Conservation (phyloP, 1,140 invertebrate species). For the Drosophila sturtevanti region DNA sequence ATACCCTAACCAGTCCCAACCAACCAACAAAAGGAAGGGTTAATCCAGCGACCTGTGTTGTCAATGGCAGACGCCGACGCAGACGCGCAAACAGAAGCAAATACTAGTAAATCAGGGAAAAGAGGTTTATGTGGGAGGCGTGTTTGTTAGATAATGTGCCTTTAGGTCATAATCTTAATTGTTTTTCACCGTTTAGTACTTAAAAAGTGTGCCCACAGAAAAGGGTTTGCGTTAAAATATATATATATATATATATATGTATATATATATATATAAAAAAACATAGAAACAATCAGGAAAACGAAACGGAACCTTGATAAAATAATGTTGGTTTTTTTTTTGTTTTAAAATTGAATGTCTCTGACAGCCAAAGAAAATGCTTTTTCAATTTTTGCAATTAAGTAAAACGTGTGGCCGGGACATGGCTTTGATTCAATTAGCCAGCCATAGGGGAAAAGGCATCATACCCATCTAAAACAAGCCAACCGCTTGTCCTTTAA, state of each 20-base stretch:
- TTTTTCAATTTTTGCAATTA: slow-evolving; percentile 75
- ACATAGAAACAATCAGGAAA: neutral
- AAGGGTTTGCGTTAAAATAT: slow-evolving; percentile 50
- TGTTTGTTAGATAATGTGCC: slow-evolving; percentile 65
- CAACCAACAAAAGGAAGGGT: neutral
- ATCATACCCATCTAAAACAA: slow-evolving; percentile 25
- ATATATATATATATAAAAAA: slow-evolving; percentile 11
- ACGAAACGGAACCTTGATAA: slow-evolving; percentile 4
- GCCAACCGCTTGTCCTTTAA: slow-evolving; percentile 27
- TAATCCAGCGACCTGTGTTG: slow-evolving; percentile 44
- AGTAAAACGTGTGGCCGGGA: slow-evolving; percentile 46
- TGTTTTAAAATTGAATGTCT: slow-evolving; percentile 54
- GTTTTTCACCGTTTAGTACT: slow-evolving; percentile 66
- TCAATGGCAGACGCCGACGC: slow-evolving; percentile 70
- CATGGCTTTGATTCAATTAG: slow-evolving; percentile 75
- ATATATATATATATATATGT: no score
- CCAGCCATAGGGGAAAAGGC: slow-evolving; percentile 19
- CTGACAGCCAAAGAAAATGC: slow-evolving; percentile 72
- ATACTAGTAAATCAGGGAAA: slow-evolving; percentile 1
- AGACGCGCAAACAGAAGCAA: slow-evolving; percentile 57
- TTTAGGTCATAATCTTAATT: slow-evolving; percentile 79
- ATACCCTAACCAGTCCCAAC: neutral
- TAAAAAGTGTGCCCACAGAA: slow-evolving; percentile 40
- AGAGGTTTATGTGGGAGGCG: neutral
- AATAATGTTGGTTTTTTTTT: slow-evolving; percentile 16